Percentiles rank a stretch among this genome's conserved stretches.
Evolutionary conservation across 2,888 invertebrate species (phyloP).

Genomic region (Pandemis heparana): DNA sequence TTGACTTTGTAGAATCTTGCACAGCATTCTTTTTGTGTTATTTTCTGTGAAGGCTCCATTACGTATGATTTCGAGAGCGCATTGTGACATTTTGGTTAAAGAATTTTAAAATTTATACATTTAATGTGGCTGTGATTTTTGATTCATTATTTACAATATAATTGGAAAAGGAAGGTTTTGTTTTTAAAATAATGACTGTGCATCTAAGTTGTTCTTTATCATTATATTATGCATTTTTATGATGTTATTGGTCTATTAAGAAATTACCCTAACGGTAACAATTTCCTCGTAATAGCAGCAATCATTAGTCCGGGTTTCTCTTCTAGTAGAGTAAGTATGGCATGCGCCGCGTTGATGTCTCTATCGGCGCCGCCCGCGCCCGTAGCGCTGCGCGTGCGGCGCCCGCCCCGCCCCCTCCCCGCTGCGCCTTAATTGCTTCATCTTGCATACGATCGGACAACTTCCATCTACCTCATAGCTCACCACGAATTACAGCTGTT

Average conservation of each 20-base stretch:
- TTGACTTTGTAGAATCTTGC: constrained; percentile 73
- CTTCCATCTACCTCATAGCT: constrained; percentile 70
- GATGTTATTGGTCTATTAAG: constrained; percentile 4
- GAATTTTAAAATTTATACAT: not conserved
- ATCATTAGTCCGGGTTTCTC: constrained; percentile 45
- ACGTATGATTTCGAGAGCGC: constrained; percentile 17
- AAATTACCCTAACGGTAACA: not conserved
- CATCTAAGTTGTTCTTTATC: not conserved
- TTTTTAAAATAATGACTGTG: not conserved
- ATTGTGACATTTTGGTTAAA: not conserved
- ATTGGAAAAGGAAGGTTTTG: not conserved
- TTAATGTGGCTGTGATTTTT: not conserved
- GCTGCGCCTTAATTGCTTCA: constrained; percentile 84
- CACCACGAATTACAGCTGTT: constrained; percentile 65
- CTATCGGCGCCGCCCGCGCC: constrained; percentile 75
- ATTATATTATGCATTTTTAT: not conserved
- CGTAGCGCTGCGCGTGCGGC: constrained; percentile 68
- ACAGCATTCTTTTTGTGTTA: constrained; percentile 67
- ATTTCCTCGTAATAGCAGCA: constrained; percentile 41
- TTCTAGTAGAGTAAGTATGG: constrained; percentile 54
- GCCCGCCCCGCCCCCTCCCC: constrained; percentile 62
- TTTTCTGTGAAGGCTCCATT: constrained; percentile 50
- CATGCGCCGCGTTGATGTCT: constrained; percentile 77
- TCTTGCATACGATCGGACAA: constrained; percentile 78
- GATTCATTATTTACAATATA: not conserved